Percentiles rank a stretch among this genome's conserved stretches.
Evolutionary conservation across 2,888 invertebrate genomes (phyloP).

Genomic region (Synanthedon andrenaeformis): DNA sequence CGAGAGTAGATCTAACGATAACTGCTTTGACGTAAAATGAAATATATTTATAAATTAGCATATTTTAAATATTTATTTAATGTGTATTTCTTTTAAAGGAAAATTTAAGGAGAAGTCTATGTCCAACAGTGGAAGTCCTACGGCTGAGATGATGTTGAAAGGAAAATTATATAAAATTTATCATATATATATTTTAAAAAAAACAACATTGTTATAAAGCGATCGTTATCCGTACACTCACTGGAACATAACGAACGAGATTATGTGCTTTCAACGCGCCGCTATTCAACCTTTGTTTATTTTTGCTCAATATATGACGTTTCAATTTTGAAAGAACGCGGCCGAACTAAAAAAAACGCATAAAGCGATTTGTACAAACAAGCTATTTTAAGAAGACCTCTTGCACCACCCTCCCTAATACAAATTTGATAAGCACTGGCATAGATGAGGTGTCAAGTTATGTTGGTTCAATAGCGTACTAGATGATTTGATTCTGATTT

Average conservation of each 20-base stretch:
- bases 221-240: slow-evolving; percentile 28
- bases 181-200: too few relatives aligned
- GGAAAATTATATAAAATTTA: too few relatives aligned
- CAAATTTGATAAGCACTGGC: background rate
- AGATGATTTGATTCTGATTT: slow-evolving; percentile 60
- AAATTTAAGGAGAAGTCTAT: too few relatives aligned
- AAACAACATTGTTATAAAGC: too few relatives aligned
- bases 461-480: slow-evolving; percentile 27
- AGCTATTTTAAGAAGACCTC: slow-evolving; percentile 21
- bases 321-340: slow-evolving; percentile 47
- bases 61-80: too few relatives aligned
- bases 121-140: too few relatives aligned
- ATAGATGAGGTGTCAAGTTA: slow-evolving; percentile 14
- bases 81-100: too few relatives aligned
- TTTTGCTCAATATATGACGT: slow-evolving; percentile 49
- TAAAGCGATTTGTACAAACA: slow-evolving; percentile 28
- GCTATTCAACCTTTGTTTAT: slow-evolving; percentile 34
- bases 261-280: slow-evolving; percentile 48
- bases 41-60: too few relatives aligned
- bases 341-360: slow-evolving; percentile 20
- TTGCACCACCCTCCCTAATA: slow-evolving; percentile 6
- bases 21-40: too few relatives aligned
- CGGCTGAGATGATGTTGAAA: too few relatives aligned
- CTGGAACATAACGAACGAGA: slow-evolving; percentile 43
- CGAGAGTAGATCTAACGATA: too few relatives aligned